Base-by-base conservation (phyloP, 2,113 vertebrate genomes). In the Tragelaphus strepsiceros region DNA sequence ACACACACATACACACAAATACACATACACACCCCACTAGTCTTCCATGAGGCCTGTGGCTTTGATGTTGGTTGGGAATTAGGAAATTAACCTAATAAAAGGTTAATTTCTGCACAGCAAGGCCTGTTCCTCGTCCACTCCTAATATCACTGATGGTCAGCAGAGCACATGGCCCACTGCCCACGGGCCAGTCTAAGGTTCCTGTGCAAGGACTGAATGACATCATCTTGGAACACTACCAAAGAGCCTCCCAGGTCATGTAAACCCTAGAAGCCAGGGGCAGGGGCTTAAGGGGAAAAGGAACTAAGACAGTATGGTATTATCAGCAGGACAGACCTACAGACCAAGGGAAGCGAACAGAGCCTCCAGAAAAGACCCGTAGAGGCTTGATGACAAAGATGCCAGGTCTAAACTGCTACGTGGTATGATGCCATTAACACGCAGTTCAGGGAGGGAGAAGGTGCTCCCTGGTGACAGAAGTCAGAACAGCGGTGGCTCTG, bases 91-190 rank as follows among this genome's bases (percentile, higher is more conserved):
- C 67, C 35, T 12, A 71, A 51, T 7, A 32, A 22, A 0, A 64
- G 90, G 49, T 49, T 92, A 12, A 49, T n/a, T 80, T 95, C n/a
- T 90, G 9, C 58, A 58, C 54, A 96, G 74, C 12, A 24, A 4
- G 19, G 16, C 43, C 56, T 39, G 13, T 91, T 49, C 19, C 49
- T 49, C 2, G 3, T 85, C 84, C 54, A 43, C 77, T 83, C 30
- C 78, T 59, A n/a, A 12, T 26, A 58, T 39, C 49, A 49, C 7
- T 2, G 0, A 28, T 32, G 56, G 32, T 77, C 56, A 39, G 15
- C 2, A 59, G 28, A 59, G 7, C 53, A 82, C 28, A 51, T 1
- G 3, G 61, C 43, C 64, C 67, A n/a, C 1, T 0, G 6, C 49
- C 51, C 80, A 62, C 3, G 6, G 51, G n/a, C 53, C 49, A 92